Evolutionary conservation across 2,113 vertebrate species (phyloP), one percentile per base, ranked within the genome.

Genomic region (Chaetops frenatus): DNA sequence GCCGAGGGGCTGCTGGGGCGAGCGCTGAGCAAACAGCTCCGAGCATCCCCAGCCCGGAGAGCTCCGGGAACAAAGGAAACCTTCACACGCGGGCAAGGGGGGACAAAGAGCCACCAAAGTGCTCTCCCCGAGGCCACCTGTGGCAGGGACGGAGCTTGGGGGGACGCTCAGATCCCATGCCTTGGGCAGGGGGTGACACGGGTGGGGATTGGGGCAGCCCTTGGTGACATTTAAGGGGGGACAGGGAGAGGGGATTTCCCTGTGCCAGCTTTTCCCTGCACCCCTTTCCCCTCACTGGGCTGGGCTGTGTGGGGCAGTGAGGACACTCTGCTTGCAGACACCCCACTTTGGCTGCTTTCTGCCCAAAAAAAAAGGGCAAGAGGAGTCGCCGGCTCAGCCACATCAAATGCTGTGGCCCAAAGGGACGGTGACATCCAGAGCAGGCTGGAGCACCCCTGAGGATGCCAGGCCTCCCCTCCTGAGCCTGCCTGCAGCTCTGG

Each of bases 1-100:
- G 79, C 91, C 66, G 27, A n/a, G 20, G 94, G 92, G 94, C 95
- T 95, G 94, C 94, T 89, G 90, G 88, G 92, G 92, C 88, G 45
- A 76, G 31, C 16, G 25, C 89, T 96, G 91, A 77, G 96, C 92
- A 93, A 97, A 93, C 90, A 95, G 79, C 66, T 60, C 54, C 5
- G 12, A 94, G 82, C 45, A 89, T 90, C 86, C 83, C 61, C 20
- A n/a, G 33, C 85, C 66, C 12, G 76, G 45, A 84, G 60, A 67
- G 65, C 86, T 81, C 36, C 31, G 7, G 62, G 42, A 79, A 77
- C 81, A 90, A 77, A 93, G 81, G 77, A 84, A 90, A 93, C 65
- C 81, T 64, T 74, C 18, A 3, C 60, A 64, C 61, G 48, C 35
- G 27, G 47, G 10, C 42, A 51, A 51, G 56, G 53, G 53, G 80